phyloP scores from a whole-genome alignment of 2,888 invertebrate genomes.

The Microplitis deprimator region DNA sequence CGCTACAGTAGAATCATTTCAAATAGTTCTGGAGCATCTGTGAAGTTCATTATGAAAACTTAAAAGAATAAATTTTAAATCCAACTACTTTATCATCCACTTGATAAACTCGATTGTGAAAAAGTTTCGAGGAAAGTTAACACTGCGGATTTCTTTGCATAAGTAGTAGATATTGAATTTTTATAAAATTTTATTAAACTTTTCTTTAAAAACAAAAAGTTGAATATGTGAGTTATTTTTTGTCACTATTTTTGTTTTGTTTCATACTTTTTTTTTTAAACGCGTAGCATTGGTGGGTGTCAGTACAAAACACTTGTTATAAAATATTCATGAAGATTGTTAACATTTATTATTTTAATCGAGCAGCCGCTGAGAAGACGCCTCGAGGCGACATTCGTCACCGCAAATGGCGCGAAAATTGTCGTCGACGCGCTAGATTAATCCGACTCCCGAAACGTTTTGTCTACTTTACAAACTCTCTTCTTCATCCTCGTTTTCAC shows the following conservation, averaged over 20 bases:
- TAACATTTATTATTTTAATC: constrained; percentile 47
- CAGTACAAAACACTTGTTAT: constrained; percentile 37
- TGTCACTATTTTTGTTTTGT: too few relatives aligned
- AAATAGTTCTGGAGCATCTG: not conserved
- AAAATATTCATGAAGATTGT: constrained; percentile 56
- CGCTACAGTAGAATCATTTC: not conserved
- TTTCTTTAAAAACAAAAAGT: not conserved
- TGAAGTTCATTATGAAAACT: constrained; percentile 16
- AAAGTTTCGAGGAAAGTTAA: not conserved
- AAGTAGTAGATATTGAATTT: constrained; percentile 5
- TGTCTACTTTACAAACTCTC: constrained; percentile 37
- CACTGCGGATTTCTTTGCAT: not conserved
- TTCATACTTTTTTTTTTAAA: too few relatives aligned
- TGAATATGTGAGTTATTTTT: too few relatives aligned
- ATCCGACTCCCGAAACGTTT: constrained; percentile 36
- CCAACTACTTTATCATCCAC: not conserved
- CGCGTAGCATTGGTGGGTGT: not conserved
- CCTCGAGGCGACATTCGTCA: constrained; percentile 45
- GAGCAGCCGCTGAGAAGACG: constrained; percentile 39
- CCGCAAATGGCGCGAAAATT: constrained; percentile 51
- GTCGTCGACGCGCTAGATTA: constrained; percentile 46
- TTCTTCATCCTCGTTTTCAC: not conserved
- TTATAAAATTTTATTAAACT: not conserved
- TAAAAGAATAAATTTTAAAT: constrained; percentile 8
- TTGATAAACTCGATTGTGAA: not conserved